A percentile compares a stretch with the other conserved stretches of the same genome.
These are phyloP conservation scores for Rhingia campestris DNA, from an alignment of 2,888 invertebrate species.

Conservation along the genomic window DNA sequence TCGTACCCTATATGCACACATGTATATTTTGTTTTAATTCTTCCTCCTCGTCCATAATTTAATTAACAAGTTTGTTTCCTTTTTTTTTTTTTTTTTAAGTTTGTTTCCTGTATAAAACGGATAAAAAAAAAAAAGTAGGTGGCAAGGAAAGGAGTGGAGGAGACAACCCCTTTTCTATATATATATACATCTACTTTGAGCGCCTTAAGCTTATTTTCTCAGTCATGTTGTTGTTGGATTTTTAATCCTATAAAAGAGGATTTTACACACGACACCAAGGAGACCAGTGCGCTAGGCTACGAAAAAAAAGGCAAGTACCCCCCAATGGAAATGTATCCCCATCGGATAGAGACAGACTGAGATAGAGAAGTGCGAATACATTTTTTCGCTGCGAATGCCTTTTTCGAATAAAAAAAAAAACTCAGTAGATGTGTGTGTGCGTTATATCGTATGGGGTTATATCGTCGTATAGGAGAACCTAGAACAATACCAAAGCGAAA, in stretches of 20 bases:
- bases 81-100: too few relatives aligned
- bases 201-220: conserved; percentile 70
- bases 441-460: conserved; percentile 1
- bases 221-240: conserved; percentile 52
- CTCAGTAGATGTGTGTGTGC: conserved; percentile 15
- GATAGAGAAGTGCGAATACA: conserved; percentile 20
- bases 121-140: conserved; percentile 36
- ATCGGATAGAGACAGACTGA: conserved; percentile 36
- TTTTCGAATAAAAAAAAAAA: conserved; percentile 13
- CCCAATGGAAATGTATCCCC: conserved; percentile 62
- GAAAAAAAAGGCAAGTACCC: conserved; percentile 41
- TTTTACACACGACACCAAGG: conserved; percentile 74
- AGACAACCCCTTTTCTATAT: conserved; percentile 54
- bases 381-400: conserved; percentile 41
- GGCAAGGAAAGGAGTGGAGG: conserved; percentile 66
- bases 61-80: conserved; percentile 74
- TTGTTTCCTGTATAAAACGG: conserved; percentile 69
- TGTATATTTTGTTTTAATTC: conserved; percentile 17
- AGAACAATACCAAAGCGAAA: conserved; percentile 67
- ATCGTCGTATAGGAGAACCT: conserved; percentile 48
- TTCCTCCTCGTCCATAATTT: conserved; percentile 65
- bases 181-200: conserved; percentile 10
- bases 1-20: neutral
- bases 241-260: conserved; percentile 74
- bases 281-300: conserved; percentile 45